A percentile compares a stretch with the other conserved stretches of the same genome.
Evolutionary conservation across 1,140 invertebrate species (phyloP).

Genomic region (Papilio xuthus): DNA sequence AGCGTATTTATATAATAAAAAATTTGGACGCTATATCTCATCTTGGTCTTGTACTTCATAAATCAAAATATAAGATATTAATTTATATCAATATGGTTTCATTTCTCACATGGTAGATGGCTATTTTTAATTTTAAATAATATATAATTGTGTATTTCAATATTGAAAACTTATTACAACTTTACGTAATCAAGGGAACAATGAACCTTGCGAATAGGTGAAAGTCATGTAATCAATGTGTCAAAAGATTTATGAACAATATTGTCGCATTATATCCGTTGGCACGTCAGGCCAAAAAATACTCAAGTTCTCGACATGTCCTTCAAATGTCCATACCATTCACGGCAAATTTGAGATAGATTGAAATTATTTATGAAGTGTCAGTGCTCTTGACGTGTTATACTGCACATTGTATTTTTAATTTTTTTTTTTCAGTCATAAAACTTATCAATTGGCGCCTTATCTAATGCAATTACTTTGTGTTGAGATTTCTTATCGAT

Average conservation of each 20-base stretch:
- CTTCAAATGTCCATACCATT: background rate
- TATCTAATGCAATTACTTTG: constrained; percentile 25
- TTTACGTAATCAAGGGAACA: background rate
- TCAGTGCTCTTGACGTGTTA: background rate
- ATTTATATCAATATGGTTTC: background rate
- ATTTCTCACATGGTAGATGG: background rate
- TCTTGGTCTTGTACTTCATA: background rate
- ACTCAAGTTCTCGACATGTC: background rate
- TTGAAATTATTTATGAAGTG: no score
- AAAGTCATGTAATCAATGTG: background rate
- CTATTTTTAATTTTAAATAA: no score
- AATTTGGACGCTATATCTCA: background rate
- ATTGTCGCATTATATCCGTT: background rate
- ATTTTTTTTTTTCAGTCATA: background rate
- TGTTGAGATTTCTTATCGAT: constrained; percentile 29
- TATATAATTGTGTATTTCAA: no score
- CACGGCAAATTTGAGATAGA: background rate
- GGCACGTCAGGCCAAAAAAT: background rate
- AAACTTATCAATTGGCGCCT: constrained; percentile 25
- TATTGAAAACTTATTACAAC: background rate
- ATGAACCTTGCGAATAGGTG: background rate
- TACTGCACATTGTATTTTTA: background rate
- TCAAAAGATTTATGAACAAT: background rate
- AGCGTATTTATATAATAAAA: constrained; percentile 3
- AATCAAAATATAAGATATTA: constrained; percentile 16